A percentile compares a stretch with the other conserved stretches of the same genome.
phyloP scores from a whole-genome alignment of 92 coral and sea anemone species.

The Meandrina meandrites region DNA sequence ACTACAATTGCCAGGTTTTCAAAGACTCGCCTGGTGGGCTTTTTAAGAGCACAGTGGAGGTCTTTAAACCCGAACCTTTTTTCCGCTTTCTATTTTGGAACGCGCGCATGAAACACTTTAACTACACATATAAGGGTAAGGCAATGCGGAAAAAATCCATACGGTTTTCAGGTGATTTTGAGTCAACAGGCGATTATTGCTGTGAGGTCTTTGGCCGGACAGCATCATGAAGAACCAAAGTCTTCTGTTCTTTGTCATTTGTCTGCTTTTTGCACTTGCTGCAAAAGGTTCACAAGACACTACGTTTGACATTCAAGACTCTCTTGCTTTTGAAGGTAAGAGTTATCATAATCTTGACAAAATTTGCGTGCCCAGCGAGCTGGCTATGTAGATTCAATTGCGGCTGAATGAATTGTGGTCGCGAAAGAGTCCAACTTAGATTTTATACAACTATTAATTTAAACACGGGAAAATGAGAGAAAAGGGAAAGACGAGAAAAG shows the following conservation, averaged over 20 bases:
- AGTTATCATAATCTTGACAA: neutral
- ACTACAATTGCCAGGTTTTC: too few species aligned
- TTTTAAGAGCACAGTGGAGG: constrained; percentile 6
- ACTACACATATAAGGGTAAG: neutral
- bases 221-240: constrained; percentile 5
- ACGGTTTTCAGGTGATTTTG: neutral
- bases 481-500: neutral
- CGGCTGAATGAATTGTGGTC: neutral
- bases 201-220: neutral
- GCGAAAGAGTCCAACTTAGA: neutral
- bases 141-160: constrained; percentile 26
- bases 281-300: neutral
- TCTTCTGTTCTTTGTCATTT: neutral
- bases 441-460: too few species aligned
- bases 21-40: neutral
- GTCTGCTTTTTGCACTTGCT: constrained; percentile 3
- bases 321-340: neutral
- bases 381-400: too few species aligned
- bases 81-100: neutral
- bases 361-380: too few species aligned
- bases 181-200: too few species aligned
- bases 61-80: neutral
- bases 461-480: neutral
- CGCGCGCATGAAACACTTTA: neutral
- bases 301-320: neutral